Percentiles rank a stretch among this genome's conserved stretches.
These are phyloP conservation scores for Neoarius graeffei DNA, from an alignment of 2,113 vertebrate genomes.

Conservation along the genomic window DNA sequence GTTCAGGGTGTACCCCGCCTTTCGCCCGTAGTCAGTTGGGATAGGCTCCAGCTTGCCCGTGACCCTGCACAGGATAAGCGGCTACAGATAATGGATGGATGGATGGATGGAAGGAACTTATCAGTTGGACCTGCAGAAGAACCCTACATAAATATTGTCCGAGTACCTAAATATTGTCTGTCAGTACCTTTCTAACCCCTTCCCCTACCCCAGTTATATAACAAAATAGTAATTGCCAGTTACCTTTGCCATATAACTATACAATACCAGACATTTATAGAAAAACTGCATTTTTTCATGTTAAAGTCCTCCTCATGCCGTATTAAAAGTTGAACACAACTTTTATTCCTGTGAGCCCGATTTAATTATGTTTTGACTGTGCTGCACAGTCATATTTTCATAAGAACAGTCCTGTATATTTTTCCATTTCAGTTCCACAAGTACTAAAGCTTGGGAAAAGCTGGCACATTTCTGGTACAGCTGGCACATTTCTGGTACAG, in stretches of 20 bases:
- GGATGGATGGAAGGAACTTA: too few relatives aligned
- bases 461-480: slow-evolving; percentile 16
- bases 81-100: too few relatives aligned
- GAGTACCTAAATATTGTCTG: background rate
- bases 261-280: background rate
- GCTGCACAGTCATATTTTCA: background rate
- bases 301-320: background rate
- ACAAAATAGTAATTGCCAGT: background rate
- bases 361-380: background rate
- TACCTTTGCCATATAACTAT: background rate
- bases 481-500: slow-evolving; percentile 9
- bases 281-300: background rate
- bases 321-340: background rate
- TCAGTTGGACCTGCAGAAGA: too few relatives aligned
- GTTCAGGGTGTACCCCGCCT: too few relatives aligned
- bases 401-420: slow-evolving; percentile 39
- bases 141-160: background rate
- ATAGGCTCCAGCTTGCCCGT: too few relatives aligned
- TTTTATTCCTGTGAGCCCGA: background rate
- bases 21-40: too few relatives aligned
- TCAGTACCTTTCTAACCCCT: background rate
- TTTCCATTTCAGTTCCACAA: slow-evolving; percentile 19
- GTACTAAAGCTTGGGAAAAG: background rate
- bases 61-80: too few relatives aligned
- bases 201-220: background rate